phyloP scores from a whole-genome alignment of 2,888 invertebrate genomes.

The Lissonota sp. region DNA sequence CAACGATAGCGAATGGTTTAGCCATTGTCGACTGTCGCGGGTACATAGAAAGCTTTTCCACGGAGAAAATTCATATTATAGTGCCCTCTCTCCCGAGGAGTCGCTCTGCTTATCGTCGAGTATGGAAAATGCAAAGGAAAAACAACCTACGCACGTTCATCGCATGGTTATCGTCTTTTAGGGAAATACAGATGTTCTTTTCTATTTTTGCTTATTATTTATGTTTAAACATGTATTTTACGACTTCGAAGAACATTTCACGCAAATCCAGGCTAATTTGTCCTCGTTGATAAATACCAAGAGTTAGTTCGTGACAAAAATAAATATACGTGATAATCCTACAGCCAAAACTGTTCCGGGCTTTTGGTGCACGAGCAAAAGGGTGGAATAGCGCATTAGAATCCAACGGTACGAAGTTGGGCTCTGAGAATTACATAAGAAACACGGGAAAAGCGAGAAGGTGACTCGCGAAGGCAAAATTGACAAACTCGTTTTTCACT shows the following conservation, averaged over 20 bases:
- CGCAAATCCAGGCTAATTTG: neutral
- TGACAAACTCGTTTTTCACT: constrained; percentile 51
- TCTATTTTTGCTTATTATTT: too few species aligned
- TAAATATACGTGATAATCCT: neutral
- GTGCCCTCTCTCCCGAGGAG: constrained; percentile 50
- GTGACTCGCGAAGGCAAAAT: constrained; percentile 53
- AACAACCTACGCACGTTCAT: too few species aligned
- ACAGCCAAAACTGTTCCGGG: neutral
- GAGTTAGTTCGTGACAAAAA: neutral
- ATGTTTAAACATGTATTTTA: too few species aligned
- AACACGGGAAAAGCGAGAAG: constrained; percentile 45
- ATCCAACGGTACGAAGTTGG: neutral
- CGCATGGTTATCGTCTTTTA: too few species aligned
- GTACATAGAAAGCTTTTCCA: constrained; percentile 32
- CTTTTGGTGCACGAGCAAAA: neutral
- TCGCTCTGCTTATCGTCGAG: constrained; percentile 31
- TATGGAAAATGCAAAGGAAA: neutral
- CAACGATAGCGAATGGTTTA: constrained; percentile 41
- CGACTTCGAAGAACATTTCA: too few species aligned
- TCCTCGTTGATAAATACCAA: neutral
- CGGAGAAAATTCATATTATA: constrained; percentile 51
- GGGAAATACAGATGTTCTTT: too few species aligned
- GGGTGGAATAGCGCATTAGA: neutral
- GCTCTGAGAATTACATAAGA: constrained; percentile 34
- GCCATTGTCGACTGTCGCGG: constrained; percentile 50